These are phyloP conservation scores for Notothenia rossii DNA, from an alignment of 2,113 vertebrate genomes.

Conservation along the genomic window DNA sequence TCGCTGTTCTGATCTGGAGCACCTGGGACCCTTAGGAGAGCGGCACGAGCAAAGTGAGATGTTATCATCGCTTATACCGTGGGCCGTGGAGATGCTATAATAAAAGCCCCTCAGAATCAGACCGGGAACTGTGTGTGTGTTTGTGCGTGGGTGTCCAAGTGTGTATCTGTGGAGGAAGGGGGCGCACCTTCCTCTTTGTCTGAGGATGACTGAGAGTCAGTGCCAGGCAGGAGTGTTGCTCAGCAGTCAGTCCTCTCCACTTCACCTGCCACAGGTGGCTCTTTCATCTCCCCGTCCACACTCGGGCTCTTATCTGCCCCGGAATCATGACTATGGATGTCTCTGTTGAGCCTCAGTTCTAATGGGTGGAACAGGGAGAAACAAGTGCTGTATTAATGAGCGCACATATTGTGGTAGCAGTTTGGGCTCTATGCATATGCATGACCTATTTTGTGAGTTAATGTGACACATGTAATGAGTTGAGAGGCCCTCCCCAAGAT, in stretches of 20 bases:
- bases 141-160: conserved; percentile 12
- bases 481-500: conserved; percentile 10
- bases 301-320: conserved; percentile 37
- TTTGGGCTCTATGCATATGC: conserved; percentile 58
- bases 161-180: neutral
- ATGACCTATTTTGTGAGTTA: conserved; percentile 62
- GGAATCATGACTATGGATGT: conserved; percentile 75
- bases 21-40: conserved; percentile 68
- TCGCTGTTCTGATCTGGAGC: conserved; percentile 73
- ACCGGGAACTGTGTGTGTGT: conserved; percentile 4
- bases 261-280: conserved; percentile 82
- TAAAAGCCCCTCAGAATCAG: conserved; percentile 33
- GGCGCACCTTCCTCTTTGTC: conserved; percentile 29
- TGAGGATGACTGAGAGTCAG: conserved; percentile 40
- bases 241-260: conserved; percentile 60
- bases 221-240: conserved; percentile 51
- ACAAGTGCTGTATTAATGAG: conserved; percentile 69
- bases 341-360: conserved; percentile 38
- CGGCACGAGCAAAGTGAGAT: conserved; percentile 50
- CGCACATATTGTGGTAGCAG: conserved; percentile 39
- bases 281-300: conserved; percentile 72
- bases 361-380: conserved; percentile 51
- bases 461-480: conserved; percentile 57
- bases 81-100: conserved; percentile 52
- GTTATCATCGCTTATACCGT: conserved; percentile 17